Conservation (phyloP, 2,797 vertebrate genomes). For the Poeciliopsis gracilis region DNA sequence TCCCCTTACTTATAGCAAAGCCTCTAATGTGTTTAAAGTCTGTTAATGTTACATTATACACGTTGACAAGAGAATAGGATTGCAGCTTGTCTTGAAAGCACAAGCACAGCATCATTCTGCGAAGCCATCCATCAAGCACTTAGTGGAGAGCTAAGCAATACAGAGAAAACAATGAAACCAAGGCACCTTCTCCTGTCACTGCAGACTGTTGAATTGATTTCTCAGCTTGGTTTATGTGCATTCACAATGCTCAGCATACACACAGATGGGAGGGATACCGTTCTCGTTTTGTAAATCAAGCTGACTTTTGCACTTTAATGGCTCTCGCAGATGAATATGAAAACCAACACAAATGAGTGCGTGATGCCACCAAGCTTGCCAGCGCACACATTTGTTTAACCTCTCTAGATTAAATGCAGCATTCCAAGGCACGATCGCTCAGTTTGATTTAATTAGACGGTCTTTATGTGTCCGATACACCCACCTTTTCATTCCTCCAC, state of each 20-base stretch:
- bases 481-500: conserved; percentile 30
- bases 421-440: conserved; percentile 20
- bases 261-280: background rate
- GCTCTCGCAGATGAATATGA: conserved; percentile 1
- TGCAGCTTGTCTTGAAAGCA: conserved; percentile 47
- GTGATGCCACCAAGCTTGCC: background rate
- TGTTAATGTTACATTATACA: conserved; percentile 59
- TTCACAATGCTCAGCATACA: conserved; percentile 4
- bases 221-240: conserved; percentile 8
- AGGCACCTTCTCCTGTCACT: conserved; percentile 35
- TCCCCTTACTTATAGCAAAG: conserved; percentile 38
- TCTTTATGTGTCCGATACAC: conserved; percentile 24
- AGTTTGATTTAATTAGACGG: conserved; percentile 45
- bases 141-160: conserved; percentile 49
- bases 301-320: conserved; percentile 2
- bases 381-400: conserved; percentile 2
- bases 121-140: conserved; percentile 66
- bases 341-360: background rate
- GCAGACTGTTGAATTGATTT: conserved; percentile 46
- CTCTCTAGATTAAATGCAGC: conserved; percentile 32
- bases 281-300: conserved; percentile 17
- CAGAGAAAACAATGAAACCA: conserved; percentile 41
- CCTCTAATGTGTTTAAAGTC: conserved; percentile 57
- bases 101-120: conserved; percentile 41
- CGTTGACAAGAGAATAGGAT: conserved; percentile 46